Percentiles rank a stretch among this genome's conserved stretches.
Conservation (phyloP, 2,797 vertebrate genomes). For the Erithacus rubecula region DNA sequence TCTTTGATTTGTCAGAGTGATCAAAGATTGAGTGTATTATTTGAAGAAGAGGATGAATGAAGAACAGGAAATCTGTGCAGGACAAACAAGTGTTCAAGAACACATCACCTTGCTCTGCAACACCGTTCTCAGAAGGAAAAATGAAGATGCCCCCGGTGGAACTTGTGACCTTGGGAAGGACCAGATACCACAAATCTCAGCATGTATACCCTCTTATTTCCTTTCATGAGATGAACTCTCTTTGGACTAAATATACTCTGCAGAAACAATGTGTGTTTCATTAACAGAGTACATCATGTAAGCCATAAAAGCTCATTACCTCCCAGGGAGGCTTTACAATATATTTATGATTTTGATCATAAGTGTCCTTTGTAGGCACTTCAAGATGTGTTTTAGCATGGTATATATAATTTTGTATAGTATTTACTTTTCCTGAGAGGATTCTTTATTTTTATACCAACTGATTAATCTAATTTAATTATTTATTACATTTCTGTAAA, state of each 20-base stretch:
- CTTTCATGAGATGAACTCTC: not conserved
- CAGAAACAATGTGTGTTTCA: not conserved
- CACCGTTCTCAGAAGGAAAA: not conserved
- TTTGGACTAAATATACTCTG: not conserved
- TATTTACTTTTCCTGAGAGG: slow-evolving; percentile 66
- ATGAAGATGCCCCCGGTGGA: not conserved
- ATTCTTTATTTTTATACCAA: slow-evolving; percentile 69
- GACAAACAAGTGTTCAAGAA: not conserved
- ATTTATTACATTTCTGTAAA: slow-evolving; percentile 77
- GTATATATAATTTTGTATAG: slow-evolving; percentile 47
- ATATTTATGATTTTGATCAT: slow-evolving; percentile 64
- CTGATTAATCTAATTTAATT: slow-evolving; percentile 76
- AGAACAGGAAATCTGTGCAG: not conserved
- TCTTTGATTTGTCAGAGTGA: not conserved
- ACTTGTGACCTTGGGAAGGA: not conserved
- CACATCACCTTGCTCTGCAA: not conserved
- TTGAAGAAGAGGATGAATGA: not conserved
- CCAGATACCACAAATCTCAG: not conserved
- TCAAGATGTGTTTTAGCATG: slow-evolving; percentile 72
- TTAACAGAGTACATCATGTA: not conserved
- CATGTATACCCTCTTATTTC: not conserved
- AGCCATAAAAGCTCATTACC: slow-evolving; percentile 38
- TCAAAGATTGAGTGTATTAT: not conserved
- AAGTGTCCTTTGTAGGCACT: slow-evolving; percentile 43
- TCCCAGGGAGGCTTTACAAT: slow-evolving; percentile 62